These are phyloP conservation scores for Notolabrus celidotus DNA, from an alignment of 2,797 vertebrate genomes.

Conservation along the genomic window DNA sequence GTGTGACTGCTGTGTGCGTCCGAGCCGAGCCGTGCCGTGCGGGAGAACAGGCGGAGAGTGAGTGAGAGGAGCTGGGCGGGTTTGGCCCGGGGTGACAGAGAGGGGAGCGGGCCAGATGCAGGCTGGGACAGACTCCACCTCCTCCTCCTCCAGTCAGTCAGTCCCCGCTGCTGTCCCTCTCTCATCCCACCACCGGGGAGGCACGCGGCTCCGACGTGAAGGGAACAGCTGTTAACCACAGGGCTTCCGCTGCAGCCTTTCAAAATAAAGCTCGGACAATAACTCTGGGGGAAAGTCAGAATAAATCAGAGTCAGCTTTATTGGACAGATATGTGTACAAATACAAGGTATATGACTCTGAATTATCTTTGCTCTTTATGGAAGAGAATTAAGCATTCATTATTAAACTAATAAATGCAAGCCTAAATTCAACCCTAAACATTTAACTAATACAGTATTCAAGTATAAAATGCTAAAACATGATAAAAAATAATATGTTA, in stretches of 20 bases:
- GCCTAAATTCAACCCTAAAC: too few species aligned
- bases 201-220: constrained; percentile 26
- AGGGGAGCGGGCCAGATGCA: constrained; percentile 85
- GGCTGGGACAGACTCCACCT: constrained; percentile 86
- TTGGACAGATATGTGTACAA: too few species aligned
- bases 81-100: constrained; percentile 84
- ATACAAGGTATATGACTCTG: too few species aligned
- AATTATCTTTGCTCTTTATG: too few species aligned
- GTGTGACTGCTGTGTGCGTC: constrained; percentile 47
- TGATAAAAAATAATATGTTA: too few species aligned
- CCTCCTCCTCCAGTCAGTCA: constrained; percentile 32
- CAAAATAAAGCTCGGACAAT: constrained; percentile 54
- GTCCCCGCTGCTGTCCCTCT: constrained; percentile 45
- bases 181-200: constrained; percentile 54
- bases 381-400: too few species aligned
- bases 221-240: accelerated
- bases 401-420: too few species aligned
- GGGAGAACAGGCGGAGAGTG: constrained; percentile 77
- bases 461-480: too few species aligned
- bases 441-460: too few species aligned
- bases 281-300: too few species aligned
- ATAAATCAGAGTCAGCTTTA: too few species aligned
- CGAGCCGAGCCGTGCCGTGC: constrained; percentile 81
- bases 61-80: constrained; percentile 82
- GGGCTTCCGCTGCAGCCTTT: constrained; percentile 41